Evolutionary conservation across 2,888 invertebrate genomes (phyloP).

Genomic region (Ganaspis brasiliensis): DNA sequence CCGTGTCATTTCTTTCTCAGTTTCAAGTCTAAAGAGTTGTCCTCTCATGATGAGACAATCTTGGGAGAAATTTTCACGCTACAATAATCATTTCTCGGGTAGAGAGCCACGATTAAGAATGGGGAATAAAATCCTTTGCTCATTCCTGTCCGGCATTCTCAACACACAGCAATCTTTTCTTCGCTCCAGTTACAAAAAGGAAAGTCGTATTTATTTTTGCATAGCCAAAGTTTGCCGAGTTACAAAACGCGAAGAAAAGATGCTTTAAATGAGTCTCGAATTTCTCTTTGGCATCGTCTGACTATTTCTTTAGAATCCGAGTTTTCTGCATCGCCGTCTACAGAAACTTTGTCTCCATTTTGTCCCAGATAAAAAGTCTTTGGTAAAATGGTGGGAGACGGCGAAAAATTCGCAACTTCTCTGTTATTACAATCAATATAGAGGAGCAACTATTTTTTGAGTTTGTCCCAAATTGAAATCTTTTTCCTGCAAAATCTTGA

Average conservation of each 20-base stretch:
- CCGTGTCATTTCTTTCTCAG: neutral
- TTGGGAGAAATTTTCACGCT: conserved; percentile 24
- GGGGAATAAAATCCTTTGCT: neutral
- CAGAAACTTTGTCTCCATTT: neutral
- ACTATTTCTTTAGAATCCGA: conserved; percentile 51
- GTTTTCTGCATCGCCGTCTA: conserved; percentile 3
- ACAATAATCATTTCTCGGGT: conserved; percentile 7
- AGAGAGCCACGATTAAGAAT: conserved; percentile 2
- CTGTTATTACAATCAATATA: neutral
- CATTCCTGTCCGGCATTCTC: neutral
- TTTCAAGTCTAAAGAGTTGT: neutral
- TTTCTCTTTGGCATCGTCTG: conserved; percentile 61
- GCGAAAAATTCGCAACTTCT: too few relatives aligned
- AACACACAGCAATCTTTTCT: neutral
- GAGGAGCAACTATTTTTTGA: neutral
- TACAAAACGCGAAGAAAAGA: conserved; percentile 51
- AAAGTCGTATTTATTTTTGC: neutral
- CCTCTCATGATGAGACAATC: neutral
- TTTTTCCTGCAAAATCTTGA: neutral
- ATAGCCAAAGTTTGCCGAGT: conserved; percentile 53
- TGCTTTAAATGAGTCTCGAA: conserved; percentile 55
- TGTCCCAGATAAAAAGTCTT: conserved; percentile 24
- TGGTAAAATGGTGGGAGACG: neutral
- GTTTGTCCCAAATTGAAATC: neutral
- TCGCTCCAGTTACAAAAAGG: conserved; percentile 52